A percentile compares a stretch with the other conserved stretches of the same genome.
phyloP scores from a whole-genome alignment of 2,888 invertebrate species.

The Neoitamus cyanurus region DNA sequence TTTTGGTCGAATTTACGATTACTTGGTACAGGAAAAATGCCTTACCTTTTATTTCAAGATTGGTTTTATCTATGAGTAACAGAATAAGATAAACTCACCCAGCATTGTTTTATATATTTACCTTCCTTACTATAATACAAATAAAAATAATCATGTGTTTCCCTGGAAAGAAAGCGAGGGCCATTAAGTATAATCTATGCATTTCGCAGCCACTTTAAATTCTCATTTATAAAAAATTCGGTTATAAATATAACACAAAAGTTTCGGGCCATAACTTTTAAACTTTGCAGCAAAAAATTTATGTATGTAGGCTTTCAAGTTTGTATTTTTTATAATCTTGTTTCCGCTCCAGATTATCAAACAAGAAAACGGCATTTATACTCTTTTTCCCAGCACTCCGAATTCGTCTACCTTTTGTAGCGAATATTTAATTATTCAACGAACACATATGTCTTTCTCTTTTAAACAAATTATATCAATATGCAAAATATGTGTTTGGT shows the following conservation, averaged over 20 bases:
- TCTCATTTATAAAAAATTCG: not conserved
- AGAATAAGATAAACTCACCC: no score
- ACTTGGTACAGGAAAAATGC: no score
- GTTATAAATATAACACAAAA: not conserved
- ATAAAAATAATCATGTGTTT: not conserved
- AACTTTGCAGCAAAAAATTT: not conserved
- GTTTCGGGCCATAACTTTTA: not conserved
- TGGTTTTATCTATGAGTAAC: no score
- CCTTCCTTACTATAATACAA: no score
- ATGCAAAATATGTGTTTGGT: not conserved
- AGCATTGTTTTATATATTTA: no score
- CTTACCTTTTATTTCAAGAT: no score
- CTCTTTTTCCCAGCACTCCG: not conserved
- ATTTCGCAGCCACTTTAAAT: no score
- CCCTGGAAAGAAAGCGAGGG: not conserved
- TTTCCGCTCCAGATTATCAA: not conserved
- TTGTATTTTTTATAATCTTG: not conserved
- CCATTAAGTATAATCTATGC: not conserved
- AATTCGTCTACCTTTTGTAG: not conserved
- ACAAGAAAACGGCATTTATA: not conserved
- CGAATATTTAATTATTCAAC: not conserved
- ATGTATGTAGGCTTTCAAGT: not conserved
- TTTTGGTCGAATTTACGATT: no score
- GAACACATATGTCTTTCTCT: not conserved
- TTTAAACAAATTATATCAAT: not conserved